phyloP scores from a whole-genome alignment of 1,140 invertebrate genomes.

The Gryllus bimaculatus region DNA sequence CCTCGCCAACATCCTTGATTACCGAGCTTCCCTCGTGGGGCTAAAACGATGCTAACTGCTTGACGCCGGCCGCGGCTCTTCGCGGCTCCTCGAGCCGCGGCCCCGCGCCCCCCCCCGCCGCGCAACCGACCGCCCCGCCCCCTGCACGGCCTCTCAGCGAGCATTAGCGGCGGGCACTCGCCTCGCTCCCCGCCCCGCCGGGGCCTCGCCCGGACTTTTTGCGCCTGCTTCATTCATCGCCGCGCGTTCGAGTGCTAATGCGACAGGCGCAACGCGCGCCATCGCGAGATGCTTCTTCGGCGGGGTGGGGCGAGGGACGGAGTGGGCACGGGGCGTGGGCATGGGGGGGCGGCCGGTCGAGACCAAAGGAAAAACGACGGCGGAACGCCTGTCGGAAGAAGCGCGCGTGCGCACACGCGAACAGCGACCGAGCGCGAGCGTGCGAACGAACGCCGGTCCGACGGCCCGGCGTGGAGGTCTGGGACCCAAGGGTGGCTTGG shows the following conservation, averaged over 20 bases:
- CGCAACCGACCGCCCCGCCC: background rate
- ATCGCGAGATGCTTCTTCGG: background rate
- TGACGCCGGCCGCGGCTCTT: background rate
- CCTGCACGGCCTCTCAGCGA: too few relatives aligned
- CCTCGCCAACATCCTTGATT: background rate
- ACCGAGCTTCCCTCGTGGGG: background rate
- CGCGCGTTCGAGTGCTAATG: background rate
- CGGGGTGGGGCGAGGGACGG: too few relatives aligned
- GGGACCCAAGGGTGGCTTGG: background rate
- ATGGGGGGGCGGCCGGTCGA: background rate
- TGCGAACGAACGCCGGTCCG: background rate
- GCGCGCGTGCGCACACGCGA: background rate
- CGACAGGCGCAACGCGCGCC: background rate
- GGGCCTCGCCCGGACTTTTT: too few relatives aligned
- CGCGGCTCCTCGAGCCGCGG: too few relatives aligned
- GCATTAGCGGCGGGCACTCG: background rate
- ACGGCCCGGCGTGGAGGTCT: too few relatives aligned
- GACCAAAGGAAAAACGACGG: background rate
- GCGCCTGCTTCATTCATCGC: background rate
- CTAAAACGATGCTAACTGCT: background rate
- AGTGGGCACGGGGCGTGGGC: too few relatives aligned
- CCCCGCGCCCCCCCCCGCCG: too few relatives aligned
- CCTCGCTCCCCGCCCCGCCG: background rate
- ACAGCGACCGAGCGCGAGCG: background rate
- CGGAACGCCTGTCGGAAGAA: background rate